These are phyloP conservation scores for Aelia acuminata DNA, from an alignment of 2,888 invertebrate species.

Conservation along the genomic window DNA sequence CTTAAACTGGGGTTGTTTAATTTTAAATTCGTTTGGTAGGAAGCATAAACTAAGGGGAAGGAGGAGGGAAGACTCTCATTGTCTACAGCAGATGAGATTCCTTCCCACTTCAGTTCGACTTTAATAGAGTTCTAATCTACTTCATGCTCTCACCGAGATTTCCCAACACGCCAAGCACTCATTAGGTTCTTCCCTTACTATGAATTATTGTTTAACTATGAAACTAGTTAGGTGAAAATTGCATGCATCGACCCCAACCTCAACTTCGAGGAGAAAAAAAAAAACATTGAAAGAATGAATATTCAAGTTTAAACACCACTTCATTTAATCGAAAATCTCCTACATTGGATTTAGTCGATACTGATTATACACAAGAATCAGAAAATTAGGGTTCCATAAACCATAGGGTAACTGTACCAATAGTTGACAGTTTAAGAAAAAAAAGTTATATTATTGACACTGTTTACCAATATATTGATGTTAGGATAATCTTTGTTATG, in stretches of 20 bases:
- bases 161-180: conserved; percentile 3
- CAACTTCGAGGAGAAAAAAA: too few species aligned
- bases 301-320: too few species aligned
- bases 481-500: too few species aligned
- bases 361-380: too few species aligned
- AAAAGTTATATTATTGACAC: too few species aligned
- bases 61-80: not conserved
- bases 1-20: not conserved
- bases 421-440: too few species aligned
- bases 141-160: not conserved
- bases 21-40: not conserved
- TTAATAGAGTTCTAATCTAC: conserved; percentile 35
- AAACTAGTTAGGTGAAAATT: not conserved
- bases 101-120: conserved; percentile 17
- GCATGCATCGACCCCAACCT: not conserved
- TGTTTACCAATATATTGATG: too few species aligned
- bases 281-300: too few species aligned
- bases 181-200: not conserved
- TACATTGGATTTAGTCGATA: too few species aligned
- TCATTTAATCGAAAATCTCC: too few species aligned
- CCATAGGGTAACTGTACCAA: too few species aligned
- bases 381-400: too few species aligned
- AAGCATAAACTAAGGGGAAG: not conserved
- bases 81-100: conserved; percentile 30
- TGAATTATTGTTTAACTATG: not conserved